Percentiles rank a stretch among this genome's conserved stretches.
These are phyloP conservation scores for Pocillopora verrucosa DNA, from an alignment of 64 coral and sea anemone species.

Conservation along the genomic window DNA sequence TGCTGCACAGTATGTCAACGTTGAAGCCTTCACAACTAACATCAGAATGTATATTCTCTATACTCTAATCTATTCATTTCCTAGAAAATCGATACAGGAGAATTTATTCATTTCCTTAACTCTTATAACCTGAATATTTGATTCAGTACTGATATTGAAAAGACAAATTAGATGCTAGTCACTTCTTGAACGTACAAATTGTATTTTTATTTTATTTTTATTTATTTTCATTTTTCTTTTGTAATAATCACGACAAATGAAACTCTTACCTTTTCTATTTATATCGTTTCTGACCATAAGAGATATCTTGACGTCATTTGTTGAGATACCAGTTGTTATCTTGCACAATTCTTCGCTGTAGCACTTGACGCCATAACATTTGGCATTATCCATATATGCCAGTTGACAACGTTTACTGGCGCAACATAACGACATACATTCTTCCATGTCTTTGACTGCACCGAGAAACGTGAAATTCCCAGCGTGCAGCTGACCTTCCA, in stretches of 20 bases:
- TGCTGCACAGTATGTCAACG: no score
- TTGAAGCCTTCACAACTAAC: no score
- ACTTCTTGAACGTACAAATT: no score
- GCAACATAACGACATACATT: constrained; percentile 90
- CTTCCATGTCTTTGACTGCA: constrained; percentile 76
- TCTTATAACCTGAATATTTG: no score
- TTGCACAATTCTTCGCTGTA: constrained; percentile 83
- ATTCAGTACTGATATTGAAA: not conserved
- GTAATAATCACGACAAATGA: no score
- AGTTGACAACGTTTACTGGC: constrained; percentile 83
- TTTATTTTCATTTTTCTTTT: no score
- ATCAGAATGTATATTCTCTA: no score
- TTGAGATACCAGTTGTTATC: constrained; percentile 73
- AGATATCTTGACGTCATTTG: constrained; percentile 89
- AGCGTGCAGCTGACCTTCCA: constrained; percentile 70
- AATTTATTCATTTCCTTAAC: no score
- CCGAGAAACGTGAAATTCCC: constrained; percentile 91
- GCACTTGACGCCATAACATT: constrained; percentile 93
- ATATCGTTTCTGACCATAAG: constrained; percentile 94
- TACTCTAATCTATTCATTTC: no score
- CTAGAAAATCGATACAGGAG: no score
- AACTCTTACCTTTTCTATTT: constrained; percentile 83
- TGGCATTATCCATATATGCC: constrained; percentile 80
- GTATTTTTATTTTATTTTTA: no score
- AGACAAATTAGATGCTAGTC: not conserved